Percentiles rank a stretch among this genome's conserved stretches.
These are phyloP conservation scores for Agrotis segetum DNA, from an alignment of 2,888 invertebrate genomes.

Conservation along the genomic window DNA sequence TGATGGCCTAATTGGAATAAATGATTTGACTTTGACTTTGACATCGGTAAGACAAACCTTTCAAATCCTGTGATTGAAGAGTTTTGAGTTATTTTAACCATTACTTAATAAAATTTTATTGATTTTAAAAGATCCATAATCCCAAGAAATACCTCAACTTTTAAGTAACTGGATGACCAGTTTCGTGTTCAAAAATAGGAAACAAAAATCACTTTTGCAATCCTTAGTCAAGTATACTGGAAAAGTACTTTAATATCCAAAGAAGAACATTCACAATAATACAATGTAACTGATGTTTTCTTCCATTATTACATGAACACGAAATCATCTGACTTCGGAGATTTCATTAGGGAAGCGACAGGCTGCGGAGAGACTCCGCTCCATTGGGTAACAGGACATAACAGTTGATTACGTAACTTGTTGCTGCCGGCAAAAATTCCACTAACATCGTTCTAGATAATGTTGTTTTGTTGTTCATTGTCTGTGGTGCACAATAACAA, in stretches of 20 bases:
- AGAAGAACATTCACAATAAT: not conserved
- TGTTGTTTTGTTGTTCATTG: not conserved
- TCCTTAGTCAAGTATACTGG: too few relatives aligned
- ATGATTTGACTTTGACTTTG: too few relatives aligned
- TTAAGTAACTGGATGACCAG: not conserved
- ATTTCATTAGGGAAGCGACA: slow-evolving; percentile 26
- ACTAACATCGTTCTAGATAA: not conserved
- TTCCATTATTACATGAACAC: slow-evolving; percentile 23
- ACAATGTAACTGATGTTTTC: not conserved
- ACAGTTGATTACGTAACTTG: slow-evolving; percentile 34
- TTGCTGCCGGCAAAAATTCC: slow-evolving; percentile 23
- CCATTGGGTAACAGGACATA: slow-evolving; percentile 29
- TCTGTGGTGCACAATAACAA: not conserved
- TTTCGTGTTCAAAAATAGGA: too few relatives aligned
- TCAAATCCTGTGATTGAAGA: not conserved
- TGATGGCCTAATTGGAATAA: too few relatives aligned
- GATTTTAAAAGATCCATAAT: not conserved
- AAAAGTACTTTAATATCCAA: not conserved
- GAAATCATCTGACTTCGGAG: slow-evolving; percentile 9
- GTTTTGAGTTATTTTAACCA: not conserved
- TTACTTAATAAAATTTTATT: not conserved
- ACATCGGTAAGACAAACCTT: not conserved
- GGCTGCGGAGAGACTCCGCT: slow-evolving; percentile 19
- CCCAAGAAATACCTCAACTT: not conserved
- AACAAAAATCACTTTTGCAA: too few relatives aligned